Evolutionary conservation across 2,888 invertebrate genomes (phyloP), one percentile per base, ranked within the genome.

Genomic region (Trichopria drosophilae): DNA sequence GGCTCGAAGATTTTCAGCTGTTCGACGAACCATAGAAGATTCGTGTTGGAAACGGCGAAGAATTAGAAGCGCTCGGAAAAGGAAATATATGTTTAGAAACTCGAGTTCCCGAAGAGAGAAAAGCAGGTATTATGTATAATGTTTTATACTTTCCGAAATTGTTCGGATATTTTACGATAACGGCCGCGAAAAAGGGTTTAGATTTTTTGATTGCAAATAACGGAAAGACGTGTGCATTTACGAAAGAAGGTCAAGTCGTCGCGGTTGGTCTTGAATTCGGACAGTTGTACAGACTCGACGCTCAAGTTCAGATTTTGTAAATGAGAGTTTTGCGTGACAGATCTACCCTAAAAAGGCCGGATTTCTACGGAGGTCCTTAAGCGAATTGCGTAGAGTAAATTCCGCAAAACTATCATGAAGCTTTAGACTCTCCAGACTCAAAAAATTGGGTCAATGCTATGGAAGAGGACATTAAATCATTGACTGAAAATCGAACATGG

Each of bases 21-120:
- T 42, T 31, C 22, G n/a, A 18, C 9, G 22, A 12, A 19, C 42
- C 42, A 32, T 31, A 32, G 23, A 31, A 22, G 22, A 20, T 42
- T 20, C 10, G 22, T 12, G 32, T 29, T 32, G 42, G 19, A 12
- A 19, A 31, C 9, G 31, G 42, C 12, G 42, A 20, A 15, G n/a
- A 42, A 31, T 31, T 42, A 12, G 32, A 42, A 42, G 32, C 42
- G 2, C 4, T 42, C 18, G 42, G 42, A 5, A 31, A 4, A 6
- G 42, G 42, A 4, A 19, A 23, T 5, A 42, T 42, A 20, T 23
- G 32, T 31, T 18, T 42, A 10, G 3, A 32, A 12, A 16, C 13
- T 3, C 32, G 29, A 20, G 32, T 31, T 31, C 20, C 31, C 13
- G 2, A 31, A 18, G 32, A 31, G 4, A 31, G 42, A 22, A 32